These are phyloP conservation scores for Drosophila repleta DNA, from an alignment of 1,140 invertebrate genomes.

Conservation along the genomic window DNA sequence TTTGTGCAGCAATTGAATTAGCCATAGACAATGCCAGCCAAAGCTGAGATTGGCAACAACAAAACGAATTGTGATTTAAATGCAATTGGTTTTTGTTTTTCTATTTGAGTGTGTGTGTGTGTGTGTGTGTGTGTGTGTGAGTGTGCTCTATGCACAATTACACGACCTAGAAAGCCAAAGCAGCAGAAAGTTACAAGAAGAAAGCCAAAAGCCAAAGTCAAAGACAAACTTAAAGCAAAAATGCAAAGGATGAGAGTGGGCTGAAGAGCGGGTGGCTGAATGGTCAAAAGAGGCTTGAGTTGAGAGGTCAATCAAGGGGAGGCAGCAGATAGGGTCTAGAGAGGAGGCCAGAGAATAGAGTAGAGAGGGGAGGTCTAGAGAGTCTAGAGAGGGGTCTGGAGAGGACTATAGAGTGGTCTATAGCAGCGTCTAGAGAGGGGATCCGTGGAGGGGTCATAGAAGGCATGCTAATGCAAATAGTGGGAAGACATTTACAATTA, in stretches of 20 bases:
- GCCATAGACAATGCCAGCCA: slow-evolving; percentile 53
- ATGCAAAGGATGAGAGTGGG: slow-evolving; percentile 43
- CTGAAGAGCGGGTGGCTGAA: neutral
- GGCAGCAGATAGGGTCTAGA: neutral
- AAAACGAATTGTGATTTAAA: slow-evolving; percentile 77
- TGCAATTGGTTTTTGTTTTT: slow-evolving; percentile 72
- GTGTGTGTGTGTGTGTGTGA: slow-evolving; percentile 16
- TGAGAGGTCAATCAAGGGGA: neutral
- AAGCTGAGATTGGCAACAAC: slow-evolving; percentile 42
- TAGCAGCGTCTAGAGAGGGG: too few relatives aligned
- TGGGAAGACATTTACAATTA: slow-evolving; percentile 75
- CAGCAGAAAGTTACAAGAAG: slow-evolving; percentile 75
- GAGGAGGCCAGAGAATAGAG: too few relatives aligned
- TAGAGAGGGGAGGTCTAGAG: too few relatives aligned
- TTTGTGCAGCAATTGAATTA: slow-evolving; percentile 66
- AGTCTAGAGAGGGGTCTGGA: too few relatives aligned
- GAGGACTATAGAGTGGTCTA: too few relatives aligned
- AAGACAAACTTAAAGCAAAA: slow-evolving; percentile 20
- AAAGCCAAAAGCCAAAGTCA: slow-evolving; percentile 61
- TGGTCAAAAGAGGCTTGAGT: neutral
- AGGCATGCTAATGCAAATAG: slow-evolving; percentile 63
- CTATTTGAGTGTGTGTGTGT: slow-evolving; percentile 19
- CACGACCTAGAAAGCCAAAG: slow-evolving; percentile 80
- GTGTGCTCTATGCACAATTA: slow-evolving; percentile 70
- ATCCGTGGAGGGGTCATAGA: neutral